Evolutionary conservation across 64 coral and sea anemone species (phyloP), one percentile per base, ranked within the genome.

Genomic region (Montipora capricornis): DNA sequence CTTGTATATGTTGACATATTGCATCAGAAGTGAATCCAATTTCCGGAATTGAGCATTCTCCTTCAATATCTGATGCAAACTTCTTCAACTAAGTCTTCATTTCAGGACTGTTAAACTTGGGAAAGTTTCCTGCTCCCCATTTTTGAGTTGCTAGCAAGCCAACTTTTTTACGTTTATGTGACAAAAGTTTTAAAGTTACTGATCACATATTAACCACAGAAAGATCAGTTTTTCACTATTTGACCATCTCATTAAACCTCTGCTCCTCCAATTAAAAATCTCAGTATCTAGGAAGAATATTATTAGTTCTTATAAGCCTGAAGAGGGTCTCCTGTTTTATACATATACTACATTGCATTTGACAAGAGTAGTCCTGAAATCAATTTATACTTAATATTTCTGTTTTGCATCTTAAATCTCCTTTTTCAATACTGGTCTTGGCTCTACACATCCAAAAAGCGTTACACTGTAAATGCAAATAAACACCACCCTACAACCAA

Each of bases 41-140:
- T 80, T 90, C 88, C 68, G 60, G 75, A 26, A 66, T 79, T 5
- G n/a, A 10, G 68, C 76, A 90, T 90, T 51, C 73, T 5, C 22
- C 22, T 24, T 24, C 22, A 24, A 24, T 24, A 24, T 24, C 22
- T 24, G 22, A 24, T 24, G 22, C 22, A 24, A 24, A 24, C 22
- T 24, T 24, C 22, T 24, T 24, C 22, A 24, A 24, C 22, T 24
- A 0, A 29, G 46, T 77, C 74, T 94, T 94, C 68, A 44, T 82
- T 73, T 88, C 85, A 76, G 92, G 92, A 45, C 77, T 89, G 82
- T 94, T 89, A 83, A 94, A 94, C 76, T 94, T 94, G 51, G 93
- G 87, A 29, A 44, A 94, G 5, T 70, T n/a, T 88, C 85, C 60
- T 64, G 8, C 84, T 64, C 3, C 12, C 2, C 93, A 90, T 20